Conservation (phyloP, 1,140 invertebrate genomes). For the Onthophagus taurus region DNA sequence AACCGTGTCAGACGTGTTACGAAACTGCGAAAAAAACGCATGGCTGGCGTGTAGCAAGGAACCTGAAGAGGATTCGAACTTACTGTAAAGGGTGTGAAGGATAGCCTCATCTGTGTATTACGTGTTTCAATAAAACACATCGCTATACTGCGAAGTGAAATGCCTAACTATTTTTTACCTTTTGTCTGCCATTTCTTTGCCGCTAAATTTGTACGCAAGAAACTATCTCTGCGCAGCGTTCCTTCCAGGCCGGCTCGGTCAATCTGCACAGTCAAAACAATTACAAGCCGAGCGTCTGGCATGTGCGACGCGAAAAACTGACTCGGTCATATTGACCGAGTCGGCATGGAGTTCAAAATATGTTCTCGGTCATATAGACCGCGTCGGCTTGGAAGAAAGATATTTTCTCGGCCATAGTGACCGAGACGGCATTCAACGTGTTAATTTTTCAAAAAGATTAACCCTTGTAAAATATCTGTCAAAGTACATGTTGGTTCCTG, state of each 20-base stretch:
- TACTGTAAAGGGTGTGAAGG: background rate
- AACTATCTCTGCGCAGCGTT: constrained; percentile 1
- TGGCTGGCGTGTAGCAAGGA: no score
- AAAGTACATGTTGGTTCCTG: background rate
- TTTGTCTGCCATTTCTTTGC: constrained; percentile 3
- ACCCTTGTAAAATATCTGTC: background rate
- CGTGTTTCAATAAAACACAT: background rate
- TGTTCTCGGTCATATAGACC: constrained; percentile 4
- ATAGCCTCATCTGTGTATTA: background rate
- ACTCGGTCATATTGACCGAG: no score
- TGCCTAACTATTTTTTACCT: background rate
- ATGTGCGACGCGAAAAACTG: no score
- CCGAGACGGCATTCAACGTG: constrained; percentile 2
- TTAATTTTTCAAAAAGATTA: no score
- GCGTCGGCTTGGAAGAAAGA: background rate
- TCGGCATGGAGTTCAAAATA: background rate
- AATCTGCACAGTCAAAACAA: background rate
- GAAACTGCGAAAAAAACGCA: no score
- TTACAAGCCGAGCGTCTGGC: constrained; percentile 1
- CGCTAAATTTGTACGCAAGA: constrained; percentile 4
- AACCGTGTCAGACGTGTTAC: no score
- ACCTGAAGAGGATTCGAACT: background rate
- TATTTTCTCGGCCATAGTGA: constrained; percentile 6
- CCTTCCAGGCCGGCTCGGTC: constrained; percentile 1
- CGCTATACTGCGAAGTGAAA: background rate